Base-by-base conservation (phyloP, 2,888 invertebrate species). In the Phyllotreta cruciferae region DNA sequence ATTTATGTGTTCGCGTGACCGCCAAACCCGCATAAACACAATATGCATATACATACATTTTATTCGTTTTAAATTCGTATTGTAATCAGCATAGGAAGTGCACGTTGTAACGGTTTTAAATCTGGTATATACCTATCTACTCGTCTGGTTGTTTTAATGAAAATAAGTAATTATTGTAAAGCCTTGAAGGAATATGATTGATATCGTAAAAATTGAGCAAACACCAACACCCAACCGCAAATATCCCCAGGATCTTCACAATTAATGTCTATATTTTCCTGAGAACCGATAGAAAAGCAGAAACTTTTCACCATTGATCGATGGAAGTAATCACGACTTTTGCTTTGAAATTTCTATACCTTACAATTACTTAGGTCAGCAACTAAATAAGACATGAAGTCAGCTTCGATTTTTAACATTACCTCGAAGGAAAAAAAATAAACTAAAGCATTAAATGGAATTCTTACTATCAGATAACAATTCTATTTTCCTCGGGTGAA, bases 1-100 rank as follows among this genome's bases (percentile, higher is more conserved):
- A 76, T 73, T 75, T 73, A 75, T 72, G 67, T 6, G 34, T 56
- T 73, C 63, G 71, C 71, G 73, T 74, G 73, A 72, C 72, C 61
- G 42, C 24, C 24, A 24, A 24, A 24, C 24, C 24, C 24, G 24
- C 24, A 24, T 24, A 24, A 24, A 24, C 24, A 24, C 24, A 24
- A 24, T 24, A n/a, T n/a, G n/a, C n/a, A n/a, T n/a, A n/a, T n/a
- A n/a, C n/a, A n/a, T n/a, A 24, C 24, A 24, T 24, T 3, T 4
- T 24, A 24, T 4, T 24, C 24, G 24, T 4, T 24, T 24, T 24
- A 24, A 24, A 24, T 24, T 24, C 24, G 24, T 24, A 24, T 24
- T 24, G 24, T 24, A 24, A 24, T 24, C 24, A 24, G 24, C 24
- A 24, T 24, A 44, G 44, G 44, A 44, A 44, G 44, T 44, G 11